phyloP scores from a whole-genome alignment of 2,797 vertebrate species.

The Squalus acanthias region DNA sequence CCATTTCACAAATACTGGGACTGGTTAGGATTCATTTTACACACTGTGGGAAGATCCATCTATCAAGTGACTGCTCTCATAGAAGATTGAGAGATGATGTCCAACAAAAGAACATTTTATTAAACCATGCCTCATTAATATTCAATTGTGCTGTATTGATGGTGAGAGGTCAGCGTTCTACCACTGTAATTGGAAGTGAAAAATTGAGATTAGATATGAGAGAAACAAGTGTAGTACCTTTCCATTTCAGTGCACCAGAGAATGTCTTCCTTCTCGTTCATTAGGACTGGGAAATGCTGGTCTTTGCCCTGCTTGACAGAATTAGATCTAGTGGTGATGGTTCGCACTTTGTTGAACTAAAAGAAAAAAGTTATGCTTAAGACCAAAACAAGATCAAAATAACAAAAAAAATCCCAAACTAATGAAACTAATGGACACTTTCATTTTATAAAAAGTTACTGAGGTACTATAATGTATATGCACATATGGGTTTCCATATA shows the following conservation, averaged over 20 bases:
- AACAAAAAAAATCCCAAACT: neutral
- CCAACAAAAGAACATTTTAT: neutral
- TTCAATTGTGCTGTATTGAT: neutral
- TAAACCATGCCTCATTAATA: neutral
- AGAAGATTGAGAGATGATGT: neutral
- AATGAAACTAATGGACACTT: neutral
- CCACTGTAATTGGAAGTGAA: neutral
- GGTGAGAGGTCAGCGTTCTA: neutral
- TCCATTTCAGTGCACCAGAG: constrained; percentile 99
- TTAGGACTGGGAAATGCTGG: constrained; percentile 95
- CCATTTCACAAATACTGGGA: neutral
- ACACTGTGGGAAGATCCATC: neutral
- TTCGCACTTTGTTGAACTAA: constrained; percentile 94
- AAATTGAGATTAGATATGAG: neutral
- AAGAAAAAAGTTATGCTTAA: constrained; percentile 43
- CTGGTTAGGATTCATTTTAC: neutral
- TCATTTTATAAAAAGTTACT: neutral
- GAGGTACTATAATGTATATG: neutral
- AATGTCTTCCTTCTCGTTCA: constrained; percentile 98
- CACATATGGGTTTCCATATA: neutral
- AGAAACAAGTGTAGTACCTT: constrained; percentile 67
- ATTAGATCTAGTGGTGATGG: constrained; percentile 96
- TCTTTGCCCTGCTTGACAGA: constrained; percentile 99
- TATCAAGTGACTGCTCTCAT: neutral
- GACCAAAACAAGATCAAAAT: neutral